These are phyloP conservation scores for Nasua narica DNA, from an alignment of 2,797 vertebrate species.

Conservation along the genomic window DNA sequence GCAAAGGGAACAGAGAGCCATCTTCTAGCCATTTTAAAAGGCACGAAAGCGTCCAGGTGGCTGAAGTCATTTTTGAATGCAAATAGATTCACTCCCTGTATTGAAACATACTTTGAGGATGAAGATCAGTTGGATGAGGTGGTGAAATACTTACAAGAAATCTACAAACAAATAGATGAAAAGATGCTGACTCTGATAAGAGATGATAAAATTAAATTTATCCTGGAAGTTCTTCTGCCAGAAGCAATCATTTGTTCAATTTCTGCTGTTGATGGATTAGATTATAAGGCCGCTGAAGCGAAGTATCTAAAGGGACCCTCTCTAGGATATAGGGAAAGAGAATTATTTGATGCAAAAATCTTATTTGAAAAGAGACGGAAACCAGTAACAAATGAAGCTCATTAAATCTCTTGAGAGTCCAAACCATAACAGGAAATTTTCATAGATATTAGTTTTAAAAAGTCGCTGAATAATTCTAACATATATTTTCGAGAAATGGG, in stretches of 20 bases:
- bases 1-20: conserved; percentile 87
- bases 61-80: conserved; percentile 85
- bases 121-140: conserved; percentile 92
- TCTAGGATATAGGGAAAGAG: conserved; percentile 86
- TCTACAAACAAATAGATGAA: conserved; percentile 80
- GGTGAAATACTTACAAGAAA: conserved; percentile 87
- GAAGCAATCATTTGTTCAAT: conserved; percentile 96
- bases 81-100: conserved; percentile 76
- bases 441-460: background rate
- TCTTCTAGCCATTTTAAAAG: conserved; percentile 88
- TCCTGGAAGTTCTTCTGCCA: conserved; percentile 93
- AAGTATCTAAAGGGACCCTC: conserved; percentile 91
- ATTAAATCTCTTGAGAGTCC: background rate
- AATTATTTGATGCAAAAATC: conserved; percentile 83
- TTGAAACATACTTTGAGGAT: conserved; percentile 93
- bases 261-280: conserved; percentile 90
- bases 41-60: conserved; percentile 89
- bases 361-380: conserved; percentile 74
- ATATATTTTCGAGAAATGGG: conserved; percentile 1
- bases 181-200: conserved; percentile 69
- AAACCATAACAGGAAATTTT: conserved; percentile 26
- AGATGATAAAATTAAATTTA: conserved; percentile 87
- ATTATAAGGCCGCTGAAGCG: conserved; percentile 91
- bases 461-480: conserved; percentile 5
- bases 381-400: conserved; percentile 14